A percentile compares a stretch with the other conserved stretches of the same genome.
These are phyloP conservation scores for Muscina levida DNA, from an alignment of 2,888 invertebrate species.

Conservation along the genomic window DNA sequence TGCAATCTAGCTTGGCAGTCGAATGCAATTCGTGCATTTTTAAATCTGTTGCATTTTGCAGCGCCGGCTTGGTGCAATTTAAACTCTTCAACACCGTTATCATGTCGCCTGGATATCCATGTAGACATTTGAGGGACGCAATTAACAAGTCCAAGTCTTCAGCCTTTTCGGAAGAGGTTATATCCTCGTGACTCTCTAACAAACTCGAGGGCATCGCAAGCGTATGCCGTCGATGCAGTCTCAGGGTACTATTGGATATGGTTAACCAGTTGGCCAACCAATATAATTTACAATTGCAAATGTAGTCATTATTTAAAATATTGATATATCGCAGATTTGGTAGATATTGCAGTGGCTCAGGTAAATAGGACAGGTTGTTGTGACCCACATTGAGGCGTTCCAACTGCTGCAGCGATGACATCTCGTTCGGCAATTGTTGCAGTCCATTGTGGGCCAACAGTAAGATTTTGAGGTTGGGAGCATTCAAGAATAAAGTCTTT, in stretches of 20 bases:
- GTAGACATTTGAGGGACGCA: slow-evolving; percentile 84
- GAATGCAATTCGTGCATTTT: slow-evolving; percentile 84
- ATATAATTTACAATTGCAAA: slow-evolving; percentile 91
- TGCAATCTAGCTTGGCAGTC: slow-evolving; percentile 88
- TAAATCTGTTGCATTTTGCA: slow-evolving; percentile 83
- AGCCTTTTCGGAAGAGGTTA: slow-evolving; percentile 58
- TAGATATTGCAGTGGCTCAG: slow-evolving; percentile 85
- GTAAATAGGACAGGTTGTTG: slow-evolving; percentile 86
- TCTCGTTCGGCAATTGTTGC: slow-evolving; percentile 80
- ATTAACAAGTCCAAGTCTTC: slow-evolving; percentile 75
- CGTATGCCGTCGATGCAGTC: slow-evolving; percentile 65
- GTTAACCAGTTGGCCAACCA: slow-evolving; percentile 87
- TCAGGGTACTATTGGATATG: slow-evolving; percentile 66
- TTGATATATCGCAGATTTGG: slow-evolving; percentile 84
- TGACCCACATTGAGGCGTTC: slow-evolving; percentile 85
- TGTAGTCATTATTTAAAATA: slow-evolving; percentile 89
- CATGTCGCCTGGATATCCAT: slow-evolving; percentile 86
- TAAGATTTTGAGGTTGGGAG: slow-evolving; percentile 83
- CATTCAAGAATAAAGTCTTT: slow-evolving; percentile 83
- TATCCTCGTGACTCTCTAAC: slow-evolving; percentile 67
- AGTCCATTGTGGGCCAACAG: slow-evolving; percentile 87
- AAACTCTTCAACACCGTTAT: slow-evolving; percentile 85
- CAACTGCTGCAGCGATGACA: slow-evolving; percentile 79
- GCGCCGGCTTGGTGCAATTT: slow-evolving; percentile 85
- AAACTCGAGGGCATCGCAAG: slow-evolving; percentile 72